Percentiles rank a stretch among this genome's conserved stretches.
Evolutionary conservation across 2,113 vertebrate genomes (phyloP).

Genomic region (Chloropsis cyanopogon): DNA sequence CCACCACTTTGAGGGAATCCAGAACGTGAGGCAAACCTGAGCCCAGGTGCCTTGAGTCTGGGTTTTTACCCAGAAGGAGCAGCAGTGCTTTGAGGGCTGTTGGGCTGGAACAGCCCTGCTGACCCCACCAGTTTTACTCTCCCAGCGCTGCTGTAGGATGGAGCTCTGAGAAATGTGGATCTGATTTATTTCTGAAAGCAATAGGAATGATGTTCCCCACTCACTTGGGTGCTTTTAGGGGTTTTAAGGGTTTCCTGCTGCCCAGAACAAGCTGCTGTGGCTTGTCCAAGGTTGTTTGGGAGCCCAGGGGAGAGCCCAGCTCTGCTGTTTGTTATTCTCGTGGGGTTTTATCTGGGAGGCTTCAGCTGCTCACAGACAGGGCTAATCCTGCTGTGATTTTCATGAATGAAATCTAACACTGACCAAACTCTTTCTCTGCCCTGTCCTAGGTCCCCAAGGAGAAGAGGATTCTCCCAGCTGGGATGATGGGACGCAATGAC

Average conservation of each 20-base stretch:
- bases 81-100: not conserved
- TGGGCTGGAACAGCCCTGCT: not conserved
- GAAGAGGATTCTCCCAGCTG: conserved; percentile 80
- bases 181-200: not conserved
- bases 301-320: not conserved
- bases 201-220: not conserved
- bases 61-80: rapidly evolving
- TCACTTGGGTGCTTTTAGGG: not conserved
- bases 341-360: not conserved
- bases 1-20: not conserved
- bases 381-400: not conserved
- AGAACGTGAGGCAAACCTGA: not conserved
- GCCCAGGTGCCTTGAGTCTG: not conserved
- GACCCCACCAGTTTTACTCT: not conserved
- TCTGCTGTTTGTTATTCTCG: not conserved
- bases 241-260: not conserved
- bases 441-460: conserved; percentile 83
- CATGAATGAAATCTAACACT: not conserved
- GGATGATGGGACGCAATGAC: conserved; percentile 75
- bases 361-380: not conserved
- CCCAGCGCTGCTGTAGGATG: not conserved
- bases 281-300: not conserved
- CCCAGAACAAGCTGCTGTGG: not conserved
- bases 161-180: not conserved
- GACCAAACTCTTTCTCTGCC: not conserved